Evolutionary conservation across 1,140 invertebrate species (phyloP), one percentile per base, ranked within the genome.

Genomic region (Drosophila pallidifrons): DNA sequence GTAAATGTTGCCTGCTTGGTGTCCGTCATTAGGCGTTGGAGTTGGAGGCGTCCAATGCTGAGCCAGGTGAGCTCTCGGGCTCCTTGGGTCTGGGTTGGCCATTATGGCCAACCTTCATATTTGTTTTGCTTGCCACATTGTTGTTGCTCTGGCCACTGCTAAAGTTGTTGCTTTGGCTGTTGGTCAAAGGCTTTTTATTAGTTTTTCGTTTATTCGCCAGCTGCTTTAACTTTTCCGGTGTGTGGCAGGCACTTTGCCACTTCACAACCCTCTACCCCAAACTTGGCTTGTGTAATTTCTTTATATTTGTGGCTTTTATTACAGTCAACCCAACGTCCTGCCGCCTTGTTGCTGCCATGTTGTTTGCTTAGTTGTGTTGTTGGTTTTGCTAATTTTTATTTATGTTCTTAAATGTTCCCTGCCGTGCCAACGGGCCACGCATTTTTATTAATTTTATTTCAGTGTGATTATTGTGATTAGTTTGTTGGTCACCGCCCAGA

Each of bases 381-480:
- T 89, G 85, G 85, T 81, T 89, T 89, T 89, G 81, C 86, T 89
- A 89, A 89, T 89, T 89, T 88, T 89, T 89, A 89, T 89, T 89
- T 89, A 89, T 89, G 85, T 89, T 90, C 86, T 81, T 89, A 89
- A 89, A 89, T 85, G 85, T 69, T 90, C 43, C 71, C 82, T 85
- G 75, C 79, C 85, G 78, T 85, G 86, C 78, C 78, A 76, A 69
- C 83, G 75, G 85, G 72, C 81, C 75, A 89, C 85, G 85, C 86
- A 89, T 89, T 89, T 89, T 89, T 89, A 89, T 89, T 89, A 89
- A 89, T 89, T 89, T 89, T 89, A 89, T 89, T 89, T 89, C 81
- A 85, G 75, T 79, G 85, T 89, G 85, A 89, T 89, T 89, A 89
- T 85, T 89, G 85, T 89, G 85, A 89, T 89, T 89, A 89, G 85